Conservation (phyloP, 30 jellyfish, hydroid and myxozoan genomes). For the Aurelia sp. region DNA sequence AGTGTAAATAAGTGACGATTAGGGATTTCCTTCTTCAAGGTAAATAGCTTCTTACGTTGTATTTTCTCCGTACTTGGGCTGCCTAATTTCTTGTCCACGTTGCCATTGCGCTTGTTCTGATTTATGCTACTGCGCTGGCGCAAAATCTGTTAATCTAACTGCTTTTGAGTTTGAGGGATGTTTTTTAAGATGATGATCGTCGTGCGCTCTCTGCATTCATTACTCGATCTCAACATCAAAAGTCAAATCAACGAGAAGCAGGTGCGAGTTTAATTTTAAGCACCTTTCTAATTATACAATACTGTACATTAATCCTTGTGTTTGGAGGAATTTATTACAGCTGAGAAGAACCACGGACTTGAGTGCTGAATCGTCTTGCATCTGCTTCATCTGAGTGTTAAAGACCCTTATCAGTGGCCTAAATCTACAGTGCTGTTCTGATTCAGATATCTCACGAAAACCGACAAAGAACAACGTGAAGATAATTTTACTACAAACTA, state of each 20-base stretch:
- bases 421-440: background rate
- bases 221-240: background rate
- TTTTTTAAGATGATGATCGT: background rate
- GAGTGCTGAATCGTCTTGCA: background rate
- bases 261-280: slow-evolving; percentile 5
- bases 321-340: background rate
- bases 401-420: background rate
- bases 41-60: too few species aligned
- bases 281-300: background rate
- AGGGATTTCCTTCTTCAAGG: too few species aligned
- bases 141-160: background rate
- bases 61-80: too few species aligned
- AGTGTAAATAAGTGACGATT: too few species aligned
- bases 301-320: background rate
- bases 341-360: background rate
- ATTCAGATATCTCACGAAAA: background rate
- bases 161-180: background rate
- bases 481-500: background rate
- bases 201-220: background rate
- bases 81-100: too few species aligned
- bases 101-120: too few species aligned
- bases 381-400: background rate
- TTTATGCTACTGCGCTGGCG: background rate
- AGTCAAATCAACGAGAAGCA: background rate
- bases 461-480: background rate